Conservation (phyloP, 2,797 vertebrate genomes). For the Microctenopoma steveboyesi region DNA sequence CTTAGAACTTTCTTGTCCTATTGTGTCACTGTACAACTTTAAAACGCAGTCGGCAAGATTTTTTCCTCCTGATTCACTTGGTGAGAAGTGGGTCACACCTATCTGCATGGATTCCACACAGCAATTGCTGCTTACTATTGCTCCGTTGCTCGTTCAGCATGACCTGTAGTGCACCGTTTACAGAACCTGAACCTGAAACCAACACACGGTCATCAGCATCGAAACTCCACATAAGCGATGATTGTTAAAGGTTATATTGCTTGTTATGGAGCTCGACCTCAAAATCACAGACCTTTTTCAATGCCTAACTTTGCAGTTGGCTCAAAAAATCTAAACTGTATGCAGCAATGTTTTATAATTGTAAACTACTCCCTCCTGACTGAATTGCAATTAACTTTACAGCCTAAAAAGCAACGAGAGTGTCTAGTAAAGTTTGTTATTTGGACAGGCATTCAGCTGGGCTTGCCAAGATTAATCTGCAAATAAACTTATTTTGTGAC, state of each 20-base stretch:
- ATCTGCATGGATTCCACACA: neutral
- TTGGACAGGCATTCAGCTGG: conserved; percentile 43
- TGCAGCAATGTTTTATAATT: conserved; percentile 13
- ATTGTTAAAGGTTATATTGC: neutral
- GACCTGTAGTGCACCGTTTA: neutral
- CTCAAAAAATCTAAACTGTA: conserved; percentile 13
- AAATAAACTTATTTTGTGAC: conserved; percentile 37
- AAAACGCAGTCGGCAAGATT: neutral
- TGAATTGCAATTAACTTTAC: conserved; percentile 38
- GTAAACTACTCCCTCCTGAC: conserved; percentile 22
- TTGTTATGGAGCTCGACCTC: neutral
- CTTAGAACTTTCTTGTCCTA: neutral
- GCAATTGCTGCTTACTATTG: neutral
- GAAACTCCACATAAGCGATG: neutral
- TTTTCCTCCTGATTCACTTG: neutral
- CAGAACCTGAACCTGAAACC: neutral
- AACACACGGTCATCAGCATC: neutral
- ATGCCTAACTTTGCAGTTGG: neutral
- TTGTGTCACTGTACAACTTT: too few species aligned
- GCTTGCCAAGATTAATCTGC: conserved; percentile 43
- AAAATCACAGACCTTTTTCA: conserved; percentile 2
- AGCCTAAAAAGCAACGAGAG: conserved; percentile 17
- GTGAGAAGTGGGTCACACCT: neutral
- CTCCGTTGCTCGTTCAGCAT: neutral
- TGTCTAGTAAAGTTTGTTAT: conserved; percentile 34